These are phyloP conservation scores for Rana temporaria DNA, from an alignment of 2,113 vertebrate genomes.

Conservation along the genomic window DNA sequence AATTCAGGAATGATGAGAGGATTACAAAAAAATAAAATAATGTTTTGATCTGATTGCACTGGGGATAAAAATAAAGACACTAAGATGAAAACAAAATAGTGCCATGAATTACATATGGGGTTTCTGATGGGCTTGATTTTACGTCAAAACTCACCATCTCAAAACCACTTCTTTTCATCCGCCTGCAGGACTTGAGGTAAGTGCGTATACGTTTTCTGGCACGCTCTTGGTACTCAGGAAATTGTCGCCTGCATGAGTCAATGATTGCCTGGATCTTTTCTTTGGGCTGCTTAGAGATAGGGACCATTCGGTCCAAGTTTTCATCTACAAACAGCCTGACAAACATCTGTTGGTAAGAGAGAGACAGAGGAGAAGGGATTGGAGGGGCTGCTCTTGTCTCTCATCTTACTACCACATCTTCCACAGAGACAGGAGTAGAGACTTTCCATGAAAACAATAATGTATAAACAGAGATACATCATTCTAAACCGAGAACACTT, in stretches of 20 bases:
- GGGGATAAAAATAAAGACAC: slow-evolving; percentile 73
- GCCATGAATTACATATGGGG: slow-evolving; percentile 82
- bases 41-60: slow-evolving; percentile 73
- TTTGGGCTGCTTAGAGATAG: slow-evolving; percentile 92
- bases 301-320: slow-evolving; percentile 91
- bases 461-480: slow-evolving; percentile 65
- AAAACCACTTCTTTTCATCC: slow-evolving; percentile 90
- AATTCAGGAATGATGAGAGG: slow-evolving; percentile 73
- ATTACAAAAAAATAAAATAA: slow-evolving; percentile 65
- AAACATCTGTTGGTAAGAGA: slow-evolving; percentile 92
- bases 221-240: slow-evolving; percentile 89
- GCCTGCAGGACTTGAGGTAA: slow-evolving; percentile 92
- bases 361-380: slow-evolving; percentile 89
- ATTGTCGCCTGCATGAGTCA: slow-evolving; percentile 90
- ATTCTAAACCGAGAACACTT: not conserved
- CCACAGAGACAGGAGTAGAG: slow-evolving; percentile 73
- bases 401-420: slow-evolving; percentile 77
- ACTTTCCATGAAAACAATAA: slow-evolving; percentile 69
- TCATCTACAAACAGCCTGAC: slow-evolving; percentile 93
- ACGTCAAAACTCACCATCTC: slow-evolving; percentile 87
- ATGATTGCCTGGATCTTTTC: slow-evolving; percentile 92
- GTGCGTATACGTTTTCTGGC: slow-evolving; percentile 88
- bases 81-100: slow-evolving; percentile 84
- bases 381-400: slow-evolving; percentile 78
- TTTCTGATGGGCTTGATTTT: slow-evolving; percentile 83